These are phyloP conservation scores for Oophaga sylvatica DNA, from an alignment of 2,797 vertebrate species.

Conservation along the genomic window DNA sequence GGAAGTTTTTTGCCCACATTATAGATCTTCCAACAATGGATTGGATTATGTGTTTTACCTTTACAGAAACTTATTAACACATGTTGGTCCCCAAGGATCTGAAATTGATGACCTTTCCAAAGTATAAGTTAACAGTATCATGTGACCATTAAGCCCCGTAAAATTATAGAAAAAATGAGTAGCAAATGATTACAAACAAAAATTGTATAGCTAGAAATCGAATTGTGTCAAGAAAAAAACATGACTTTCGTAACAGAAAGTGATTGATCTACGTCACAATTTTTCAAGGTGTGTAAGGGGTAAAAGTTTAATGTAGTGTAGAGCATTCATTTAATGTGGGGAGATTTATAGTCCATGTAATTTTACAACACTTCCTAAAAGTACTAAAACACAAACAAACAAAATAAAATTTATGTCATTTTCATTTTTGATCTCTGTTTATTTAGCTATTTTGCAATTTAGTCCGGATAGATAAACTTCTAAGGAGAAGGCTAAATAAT, in stretches of 20 bases:
- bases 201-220: constrained; percentile 31
- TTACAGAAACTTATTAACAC: too few relatives aligned
- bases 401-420: neutral
- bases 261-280: constrained; percentile 13
- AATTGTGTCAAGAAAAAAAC: constrained; percentile 43
- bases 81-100: too few relatives aligned
- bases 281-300: neutral
- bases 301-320: neutral
- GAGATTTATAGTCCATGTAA: too few relatives aligned
- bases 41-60: too few relatives aligned
- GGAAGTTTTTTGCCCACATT: too few relatives aligned
- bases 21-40: too few relatives aligned
- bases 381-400: neutral
- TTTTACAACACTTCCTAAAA: too few relatives aligned
- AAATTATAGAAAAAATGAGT: constrained; percentile 45
- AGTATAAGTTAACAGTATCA: too few relatives aligned
- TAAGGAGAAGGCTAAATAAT: neutral
- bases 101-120: too few relatives aligned
- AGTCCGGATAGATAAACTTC: neutral
- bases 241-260: neutral
- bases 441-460: constrained; percentile 2
- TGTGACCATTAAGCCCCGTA: neutral
- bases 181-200: constrained; percentile 12
- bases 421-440: neutral
- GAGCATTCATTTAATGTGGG: too few relatives aligned